These are phyloP conservation scores for Neomorphus geoffroyi DNA, from an alignment of 2,797 vertebrate species.

Conservation along the genomic window DNA sequence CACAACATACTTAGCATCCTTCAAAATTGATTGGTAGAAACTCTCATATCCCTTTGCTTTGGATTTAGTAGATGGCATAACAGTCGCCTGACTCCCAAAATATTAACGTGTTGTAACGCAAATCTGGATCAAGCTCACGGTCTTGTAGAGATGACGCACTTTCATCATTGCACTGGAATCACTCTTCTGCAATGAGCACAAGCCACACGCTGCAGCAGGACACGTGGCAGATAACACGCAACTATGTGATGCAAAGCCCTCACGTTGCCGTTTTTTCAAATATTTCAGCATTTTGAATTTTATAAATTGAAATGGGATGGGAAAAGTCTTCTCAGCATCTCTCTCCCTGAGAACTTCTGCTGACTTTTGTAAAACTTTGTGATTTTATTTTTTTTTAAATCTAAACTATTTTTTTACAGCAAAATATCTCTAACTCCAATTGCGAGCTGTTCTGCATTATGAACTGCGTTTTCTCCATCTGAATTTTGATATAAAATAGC, in stretches of 20 bases:
- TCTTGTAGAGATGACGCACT: neutral
- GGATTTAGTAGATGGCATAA: neutral
- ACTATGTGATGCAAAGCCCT: neutral
- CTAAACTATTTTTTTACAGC: neutral
- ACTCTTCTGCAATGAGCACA: neutral
- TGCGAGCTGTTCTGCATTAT: neutral
- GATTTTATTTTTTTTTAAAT: neutral
- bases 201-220: neutral
- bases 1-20: neutral
- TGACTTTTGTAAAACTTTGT: neutral
- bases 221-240: neutral
- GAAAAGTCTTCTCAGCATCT: neutral
- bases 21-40: neutral
- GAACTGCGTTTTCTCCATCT: neutral
- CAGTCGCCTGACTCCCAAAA: neutral
- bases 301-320: neutral
- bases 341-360: neutral
- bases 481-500: neutral
- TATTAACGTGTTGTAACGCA: neutral
- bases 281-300: neutral
- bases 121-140: neutral
- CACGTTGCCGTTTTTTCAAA: neutral
- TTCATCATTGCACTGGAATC: neutral
- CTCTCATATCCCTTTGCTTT: neutral
- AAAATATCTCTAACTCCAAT: neutral